A percentile compares a stretch with the other conserved stretches of the same genome.
Evolutionary conservation across 2,797 vertebrate species (phyloP).

Genomic region (Manis javanica): DNA sequence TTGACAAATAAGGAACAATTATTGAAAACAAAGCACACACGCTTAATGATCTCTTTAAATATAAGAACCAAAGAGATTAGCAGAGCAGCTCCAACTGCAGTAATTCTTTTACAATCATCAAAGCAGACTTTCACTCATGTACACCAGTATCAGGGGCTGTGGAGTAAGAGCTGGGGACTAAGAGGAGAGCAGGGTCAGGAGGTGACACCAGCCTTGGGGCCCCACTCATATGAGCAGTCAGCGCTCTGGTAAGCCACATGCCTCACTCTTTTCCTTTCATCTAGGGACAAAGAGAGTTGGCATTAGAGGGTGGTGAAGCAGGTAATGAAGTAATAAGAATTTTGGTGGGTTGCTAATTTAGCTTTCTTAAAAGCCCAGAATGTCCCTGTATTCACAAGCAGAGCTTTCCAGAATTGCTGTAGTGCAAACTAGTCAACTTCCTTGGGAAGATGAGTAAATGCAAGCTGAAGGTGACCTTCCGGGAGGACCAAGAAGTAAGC

Average conservation of each 20-base stretch:
- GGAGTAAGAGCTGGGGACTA: not conserved
- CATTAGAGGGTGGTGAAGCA: not conserved
- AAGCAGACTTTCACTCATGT: not conserved
- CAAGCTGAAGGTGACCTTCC: not conserved
- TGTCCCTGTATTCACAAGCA: not conserved
- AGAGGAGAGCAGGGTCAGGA: not conserved
- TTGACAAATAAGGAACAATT: slow-evolving; percentile 35
- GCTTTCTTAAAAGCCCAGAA: not conserved
- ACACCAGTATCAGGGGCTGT: not conserved
- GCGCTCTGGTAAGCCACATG: not conserved
- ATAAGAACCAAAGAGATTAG: not conserved
- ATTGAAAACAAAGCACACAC: slow-evolving; percentile 39
- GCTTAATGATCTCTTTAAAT: slow-evolving; percentile 26
- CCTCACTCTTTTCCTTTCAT: not conserved
- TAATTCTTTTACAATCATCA: not conserved
- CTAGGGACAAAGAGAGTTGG: not conserved
- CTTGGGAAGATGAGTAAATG: not conserved
- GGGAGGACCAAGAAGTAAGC: not conserved
- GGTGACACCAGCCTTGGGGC: not conserved
- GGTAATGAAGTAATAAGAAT: not conserved
- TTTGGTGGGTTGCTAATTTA: not conserved
- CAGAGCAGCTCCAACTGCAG: slow-evolving; percentile 49
- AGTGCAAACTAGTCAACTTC: not conserved
- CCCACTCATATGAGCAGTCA: not conserved
- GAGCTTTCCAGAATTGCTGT: not conserved